These are phyloP conservation scores for Neodiprion virginianus DNA, from an alignment of 1,140 invertebrate species.

Conservation along the genomic window DNA sequence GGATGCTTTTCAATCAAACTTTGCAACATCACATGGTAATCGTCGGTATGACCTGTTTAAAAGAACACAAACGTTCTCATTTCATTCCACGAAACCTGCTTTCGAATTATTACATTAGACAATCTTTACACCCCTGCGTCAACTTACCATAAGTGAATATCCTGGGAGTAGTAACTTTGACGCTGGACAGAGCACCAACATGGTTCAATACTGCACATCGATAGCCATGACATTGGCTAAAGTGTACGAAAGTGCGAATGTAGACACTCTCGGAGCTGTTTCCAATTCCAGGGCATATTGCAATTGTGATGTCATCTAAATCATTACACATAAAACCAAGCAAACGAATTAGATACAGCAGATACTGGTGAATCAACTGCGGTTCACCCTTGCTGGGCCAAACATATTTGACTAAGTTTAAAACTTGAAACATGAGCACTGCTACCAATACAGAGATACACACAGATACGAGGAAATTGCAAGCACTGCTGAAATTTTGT, in stretches of 20 bases:
- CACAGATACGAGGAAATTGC: no score
- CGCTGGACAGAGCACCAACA: slow-evolving; percentile 84
- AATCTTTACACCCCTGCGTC: neutral
- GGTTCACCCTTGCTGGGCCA: neutral
- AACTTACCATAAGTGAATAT: slow-evolving; percentile 90
- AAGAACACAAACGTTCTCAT: slow-evolving; percentile 11
- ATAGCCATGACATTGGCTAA: slow-evolving; percentile 88
- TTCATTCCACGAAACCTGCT: slow-evolving; percentile 18
- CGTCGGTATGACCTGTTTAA: slow-evolving; percentile 80
- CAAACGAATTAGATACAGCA: slow-evolving; percentile 19
- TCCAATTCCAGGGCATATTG: slow-evolving; percentile 91
- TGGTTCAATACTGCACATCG: slow-evolving; percentile 94
- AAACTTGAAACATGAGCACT: no score
- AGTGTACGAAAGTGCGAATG: slow-evolving; percentile 89
- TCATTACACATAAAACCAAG: slow-evolving; percentile 37
- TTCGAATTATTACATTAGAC: neutral
- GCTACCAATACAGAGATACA: no score
- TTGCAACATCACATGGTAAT: slow-evolving; percentile 82
- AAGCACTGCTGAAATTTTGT: no score
- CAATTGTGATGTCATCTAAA: slow-evolving; percentile 85
- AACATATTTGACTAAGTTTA: neutral
- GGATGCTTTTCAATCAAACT: slow-evolving; percentile 76
- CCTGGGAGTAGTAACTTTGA: slow-evolving; percentile 83
- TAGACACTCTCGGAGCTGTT: slow-evolving; percentile 94
- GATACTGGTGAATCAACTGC: slow-evolving; percentile 6